Base-by-base conservation (phyloP, 2,797 vertebrate species). In the Coreius guichenoti region DNA sequence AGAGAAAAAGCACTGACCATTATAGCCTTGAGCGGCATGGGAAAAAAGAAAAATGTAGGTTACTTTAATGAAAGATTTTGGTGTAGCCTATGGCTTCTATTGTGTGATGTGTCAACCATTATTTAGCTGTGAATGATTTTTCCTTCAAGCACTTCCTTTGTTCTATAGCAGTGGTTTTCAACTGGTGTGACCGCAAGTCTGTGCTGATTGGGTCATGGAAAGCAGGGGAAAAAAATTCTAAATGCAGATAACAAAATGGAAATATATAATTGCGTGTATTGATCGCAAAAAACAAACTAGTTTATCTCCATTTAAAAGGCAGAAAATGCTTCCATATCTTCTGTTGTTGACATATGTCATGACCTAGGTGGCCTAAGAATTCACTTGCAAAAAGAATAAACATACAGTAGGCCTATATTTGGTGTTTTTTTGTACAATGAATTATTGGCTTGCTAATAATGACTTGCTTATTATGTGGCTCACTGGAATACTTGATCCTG, bases 61-160 rank as follows among this genome's bases (percentile, higher is more conserved):
- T 84, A 77, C 70, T 74, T 73, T 82, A 82, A 73, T n/a, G 73
- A 84, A 76, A 76, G 72, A 67, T 76, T 75, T 83, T n/a, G 45
- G 21, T 74, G 45, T 69, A 19, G 65, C 80, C 80, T 54, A 70
- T 81, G 70, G 80, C 67, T 72, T 72, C 80, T 68, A 82, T 58
- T 72, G 80, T 58, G 49, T 33, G 49, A 58, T 45, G 39, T 72
- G 76, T 85, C 76, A 51, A 51, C 76, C 68, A 80, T 79, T 85
- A 69, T 56, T 84, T 77, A 78, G 47, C 74, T 61, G 67, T 85
- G 67, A 85, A 85, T 79, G 75, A 79, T 85, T 85, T 85, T 72
- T 67, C 74, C 58, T 75, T 78, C 45, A 43, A 56, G 31, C 67
- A 33, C 51, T 78, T 72, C 75, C 67, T 79, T 85, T 85, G 76